phyloP scores from a whole-genome alignment of 2,113 vertebrate species.

The Capreolus pygargus region DNA sequence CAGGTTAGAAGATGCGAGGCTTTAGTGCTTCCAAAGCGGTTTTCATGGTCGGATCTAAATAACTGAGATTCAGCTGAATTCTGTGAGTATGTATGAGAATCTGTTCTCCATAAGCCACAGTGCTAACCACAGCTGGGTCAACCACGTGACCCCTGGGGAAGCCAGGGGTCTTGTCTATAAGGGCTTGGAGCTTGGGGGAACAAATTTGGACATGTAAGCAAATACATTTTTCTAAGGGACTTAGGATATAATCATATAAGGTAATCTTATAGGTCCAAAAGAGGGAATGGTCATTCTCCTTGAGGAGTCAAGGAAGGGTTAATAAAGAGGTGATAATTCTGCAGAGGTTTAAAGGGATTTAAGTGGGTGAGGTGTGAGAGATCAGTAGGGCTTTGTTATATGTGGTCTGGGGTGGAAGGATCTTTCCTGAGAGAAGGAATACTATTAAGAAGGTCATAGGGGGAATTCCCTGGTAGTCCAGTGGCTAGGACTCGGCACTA shows the following conservation, averaged over 20 bases:
- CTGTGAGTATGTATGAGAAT: neutral
- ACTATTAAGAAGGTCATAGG: neutral
- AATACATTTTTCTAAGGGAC: neutral
- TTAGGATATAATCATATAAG: neutral
- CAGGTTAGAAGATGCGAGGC: neutral
- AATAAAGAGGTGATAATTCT: neutral
- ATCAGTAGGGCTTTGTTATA: neutral
- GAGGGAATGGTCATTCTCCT: neutral
- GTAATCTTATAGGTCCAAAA: neutral
- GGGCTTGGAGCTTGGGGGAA: neutral
- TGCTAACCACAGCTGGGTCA: neutral
- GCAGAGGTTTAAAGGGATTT: neutral
- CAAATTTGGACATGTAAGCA: neutral
- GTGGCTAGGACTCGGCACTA: neutral
- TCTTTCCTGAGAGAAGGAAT: neutral
- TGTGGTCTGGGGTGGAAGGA: neutral
- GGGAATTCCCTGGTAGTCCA: neutral
- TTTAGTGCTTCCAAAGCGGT: neutral
- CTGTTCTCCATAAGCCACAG: neutral
- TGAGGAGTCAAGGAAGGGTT: neutral
- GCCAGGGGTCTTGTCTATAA: neutral
- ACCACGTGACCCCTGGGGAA: fast-evolving
- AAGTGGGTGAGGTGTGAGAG: neutral
- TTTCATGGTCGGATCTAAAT: neutral
- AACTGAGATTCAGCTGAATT: neutral